Conservation (phyloP, 2,797 vertebrate genomes). For the Tamandua tetradactyla region DNA sequence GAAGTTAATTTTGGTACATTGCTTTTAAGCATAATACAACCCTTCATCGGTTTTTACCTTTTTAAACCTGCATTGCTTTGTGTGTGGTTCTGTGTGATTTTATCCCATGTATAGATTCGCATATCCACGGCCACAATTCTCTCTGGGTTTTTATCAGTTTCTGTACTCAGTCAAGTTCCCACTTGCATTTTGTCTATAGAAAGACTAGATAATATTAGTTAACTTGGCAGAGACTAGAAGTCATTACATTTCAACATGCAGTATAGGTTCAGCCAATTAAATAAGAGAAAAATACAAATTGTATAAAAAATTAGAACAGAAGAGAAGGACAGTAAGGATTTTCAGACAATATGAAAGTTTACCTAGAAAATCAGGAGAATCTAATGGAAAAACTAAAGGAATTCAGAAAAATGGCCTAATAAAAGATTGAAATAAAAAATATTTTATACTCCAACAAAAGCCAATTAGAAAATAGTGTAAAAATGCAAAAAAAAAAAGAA, state of each 20-base stretch:
- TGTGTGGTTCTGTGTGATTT: not conserved
- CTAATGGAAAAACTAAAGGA: not conserved
- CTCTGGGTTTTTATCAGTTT: not conserved
- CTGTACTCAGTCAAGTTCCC: not conserved
- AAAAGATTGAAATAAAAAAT: not conserved
- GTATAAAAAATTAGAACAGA: not conserved
- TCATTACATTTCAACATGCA: not conserved
- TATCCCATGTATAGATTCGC: too few species aligned
- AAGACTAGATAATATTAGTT: not conserved
- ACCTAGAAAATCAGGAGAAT: not conserved
- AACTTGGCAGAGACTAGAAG: not conserved
- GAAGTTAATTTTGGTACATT: not conserved
- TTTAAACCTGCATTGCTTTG: not conserved
- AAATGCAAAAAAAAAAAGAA: not conserved
- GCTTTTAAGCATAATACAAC: not conserved
- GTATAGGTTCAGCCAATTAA: not conserved
- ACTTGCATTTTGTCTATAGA: not conserved
- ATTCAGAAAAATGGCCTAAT: not conserved
- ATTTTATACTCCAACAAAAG: not conserved
- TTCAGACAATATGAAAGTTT: not conserved
- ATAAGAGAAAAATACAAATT: not conserved
- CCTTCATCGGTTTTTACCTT: not conserved
- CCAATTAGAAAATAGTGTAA: not conserved
- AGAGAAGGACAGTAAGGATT: not conserved
- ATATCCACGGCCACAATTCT: too few species aligned